Base-by-base conservation (phyloP, 2,888 invertebrate species). In the Priocnemis perturbator region DNA sequence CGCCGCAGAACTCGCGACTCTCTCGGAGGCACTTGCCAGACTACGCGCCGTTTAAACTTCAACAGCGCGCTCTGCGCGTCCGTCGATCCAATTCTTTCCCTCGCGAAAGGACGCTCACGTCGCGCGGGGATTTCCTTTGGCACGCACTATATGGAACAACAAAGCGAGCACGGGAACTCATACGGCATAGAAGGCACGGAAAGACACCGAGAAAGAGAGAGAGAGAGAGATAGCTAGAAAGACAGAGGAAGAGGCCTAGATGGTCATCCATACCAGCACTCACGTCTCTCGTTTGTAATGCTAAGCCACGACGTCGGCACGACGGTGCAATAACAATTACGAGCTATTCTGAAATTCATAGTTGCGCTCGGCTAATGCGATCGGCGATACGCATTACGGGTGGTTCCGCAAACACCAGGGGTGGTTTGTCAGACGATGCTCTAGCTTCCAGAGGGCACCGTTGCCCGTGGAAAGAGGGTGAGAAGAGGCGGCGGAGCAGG, bases 351-450 rank as follows among this genome's bases (percentile, higher is more conserved):
- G 69, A 69, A 84, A 86, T 86, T 86, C 85, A 86, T 85, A 77
- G 80, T 77, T 4, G 50, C 79, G 77, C 71, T 70, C 76, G 78
- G 15, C 78, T 86, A 87, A 87, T 86, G 83, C 83, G 84, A 83
- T 85, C 82, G 82, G 73, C 81, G 83, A 85, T 82, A 82, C 83
- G 79, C 84, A 63, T 86, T 85, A 86, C 85, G 81, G 84, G 81
- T 82, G 79, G 82, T 82, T 84, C 71, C 64, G 77, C 82, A 86
- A 86, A 86, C 85, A 85, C 74, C 52, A 73, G 74, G 83, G 83
- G 80, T 77, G 69, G 69, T 62, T 75, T 63, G 72, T 62, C 61
- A 69, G 66, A 63, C 64, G 72, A 65, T 68, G 37, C 37, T 3
- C 37, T 9, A 2, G 37, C 37, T 37, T 37, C 37, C 37, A 61